A percentile compares a stretch with the other conserved stretches of the same genome.
These are phyloP conservation scores for Columbina picui DNA, from an alignment of 2,113 vertebrate species.

Conservation along the genomic window DNA sequence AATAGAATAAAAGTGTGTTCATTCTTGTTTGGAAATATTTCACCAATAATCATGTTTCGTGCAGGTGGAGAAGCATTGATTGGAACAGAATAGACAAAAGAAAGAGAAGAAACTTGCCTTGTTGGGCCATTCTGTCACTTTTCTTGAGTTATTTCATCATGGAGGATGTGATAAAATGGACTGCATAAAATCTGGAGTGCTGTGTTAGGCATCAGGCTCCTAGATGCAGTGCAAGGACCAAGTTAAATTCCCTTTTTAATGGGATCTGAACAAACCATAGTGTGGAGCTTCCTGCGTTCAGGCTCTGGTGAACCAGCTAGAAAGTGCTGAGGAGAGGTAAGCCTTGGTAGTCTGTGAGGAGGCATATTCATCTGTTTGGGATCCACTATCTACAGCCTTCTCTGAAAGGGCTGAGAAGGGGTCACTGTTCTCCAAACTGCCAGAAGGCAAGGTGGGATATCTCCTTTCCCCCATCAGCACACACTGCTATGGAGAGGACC, in stretches of 20 bases:
- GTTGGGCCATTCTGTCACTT: background rate
- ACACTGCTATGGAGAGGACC: background rate
- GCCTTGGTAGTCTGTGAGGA: background rate
- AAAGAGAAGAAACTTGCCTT: background rate
- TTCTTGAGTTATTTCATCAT: background rate
- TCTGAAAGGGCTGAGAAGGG: background rate
- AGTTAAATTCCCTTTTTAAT: background rate
- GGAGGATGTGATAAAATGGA: background rate
- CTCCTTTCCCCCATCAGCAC: background rate
- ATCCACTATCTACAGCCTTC: background rate
- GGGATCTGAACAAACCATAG: background rate
- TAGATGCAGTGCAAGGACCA: background rate
- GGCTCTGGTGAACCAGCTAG: background rate
- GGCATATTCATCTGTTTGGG: background rate
- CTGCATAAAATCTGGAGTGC: background rate
- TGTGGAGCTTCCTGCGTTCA: background rate
- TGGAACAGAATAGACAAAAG: background rate
- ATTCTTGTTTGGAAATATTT: background rate
- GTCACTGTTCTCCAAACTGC: background rate
- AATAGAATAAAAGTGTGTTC: background rate
- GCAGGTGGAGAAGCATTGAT: background rate
- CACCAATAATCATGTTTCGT: background rate
- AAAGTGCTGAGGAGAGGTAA: background rate
- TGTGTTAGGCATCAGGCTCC: background rate
- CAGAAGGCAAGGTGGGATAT: background rate